Evolutionary conservation across 2,888 invertebrate species (phyloP).

Genomic region (Zaprionus bogoriensis): DNA sequence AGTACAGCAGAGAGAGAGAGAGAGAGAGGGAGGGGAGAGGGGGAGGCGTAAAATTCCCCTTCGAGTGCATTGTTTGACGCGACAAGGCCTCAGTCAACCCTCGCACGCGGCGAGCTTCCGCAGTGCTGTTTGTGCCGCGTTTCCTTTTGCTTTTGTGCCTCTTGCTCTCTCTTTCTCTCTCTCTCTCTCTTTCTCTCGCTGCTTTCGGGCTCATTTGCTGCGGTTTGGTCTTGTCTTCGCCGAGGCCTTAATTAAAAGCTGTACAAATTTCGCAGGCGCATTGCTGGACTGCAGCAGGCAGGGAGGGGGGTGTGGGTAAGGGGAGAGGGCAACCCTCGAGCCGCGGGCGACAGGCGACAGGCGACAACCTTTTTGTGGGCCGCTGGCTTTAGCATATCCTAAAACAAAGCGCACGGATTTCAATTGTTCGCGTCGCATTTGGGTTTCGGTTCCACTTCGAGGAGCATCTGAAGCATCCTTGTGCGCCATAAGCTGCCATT

Average conservation of each 20-base stretch:
- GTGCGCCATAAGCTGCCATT: slow-evolving; percentile 47
- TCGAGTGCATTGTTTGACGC: slow-evolving; percentile 63
- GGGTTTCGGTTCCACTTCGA: slow-evolving; percentile 7
- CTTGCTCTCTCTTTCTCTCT: slow-evolving; percentile 1
- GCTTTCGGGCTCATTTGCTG: slow-evolving; percentile 47
- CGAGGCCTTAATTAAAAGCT: slow-evolving; percentile 73
- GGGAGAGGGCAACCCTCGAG: slow-evolving; percentile 49
- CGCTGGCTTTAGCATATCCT: no score
- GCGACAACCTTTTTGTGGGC: slow-evolving; percentile 34
- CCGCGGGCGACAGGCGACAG: no score
- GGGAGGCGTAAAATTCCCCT: slow-evolving; percentile 32
- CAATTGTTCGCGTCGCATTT: no score
- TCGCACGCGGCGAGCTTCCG: slow-evolving; percentile 43
- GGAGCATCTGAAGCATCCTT: background rate
- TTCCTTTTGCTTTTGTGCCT: slow-evolving; percentile 42
- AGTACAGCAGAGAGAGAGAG: slow-evolving; percentile 28
- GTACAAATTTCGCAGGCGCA: slow-evolving; percentile 51
- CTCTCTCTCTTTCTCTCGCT: background rate
- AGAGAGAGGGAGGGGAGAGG: background rate
- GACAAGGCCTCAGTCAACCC: slow-evolving; percentile 38
- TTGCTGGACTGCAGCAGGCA: background rate
- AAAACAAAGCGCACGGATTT: slow-evolving; percentile 76
- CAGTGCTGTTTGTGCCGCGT: slow-evolving; percentile 70
- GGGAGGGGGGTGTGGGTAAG: background rate
- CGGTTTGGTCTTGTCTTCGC: slow-evolving; percentile 60